Conservation (phyloP, 2,888 invertebrate genomes). For the Parnassius orleans region DNA sequence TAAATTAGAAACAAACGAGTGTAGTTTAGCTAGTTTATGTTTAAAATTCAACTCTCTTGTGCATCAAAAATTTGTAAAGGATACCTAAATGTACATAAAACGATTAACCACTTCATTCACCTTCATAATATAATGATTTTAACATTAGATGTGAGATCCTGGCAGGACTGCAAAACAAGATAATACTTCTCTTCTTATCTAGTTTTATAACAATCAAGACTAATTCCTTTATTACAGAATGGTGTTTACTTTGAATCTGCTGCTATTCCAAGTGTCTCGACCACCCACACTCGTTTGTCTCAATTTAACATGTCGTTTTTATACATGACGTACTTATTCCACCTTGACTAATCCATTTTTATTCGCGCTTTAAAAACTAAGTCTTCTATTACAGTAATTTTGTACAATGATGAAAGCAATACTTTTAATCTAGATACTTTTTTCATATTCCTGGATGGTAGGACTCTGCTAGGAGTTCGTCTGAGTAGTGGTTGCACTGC, state of each 20-base stretch:
- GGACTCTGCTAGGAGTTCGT: too few species aligned
- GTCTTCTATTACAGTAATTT: not conserved
- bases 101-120: too few species aligned
- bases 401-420: not conserved
- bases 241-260: constrained; percentile 33
- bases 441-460: too few species aligned
- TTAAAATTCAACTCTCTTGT: too few species aligned
- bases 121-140: too few species aligned
- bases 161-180: not conserved
- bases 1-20: too few species aligned
- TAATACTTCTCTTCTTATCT: not conserved
- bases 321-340: constrained; percentile 17
- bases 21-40: too few species aligned
- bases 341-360: constrained; percentile 12
- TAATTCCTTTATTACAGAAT: constrained; percentile 14
- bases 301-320: constrained; percentile 22
- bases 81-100: too few species aligned
- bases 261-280: constrained; percentile 25
- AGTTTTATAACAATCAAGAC: constrained; percentile 12
- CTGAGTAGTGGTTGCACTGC: too few species aligned
- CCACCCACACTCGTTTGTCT: constrained; percentile 24
- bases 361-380: not conserved
- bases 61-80: too few species aligned
- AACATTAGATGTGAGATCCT: too few species aligned
- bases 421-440: too few species aligned